Base-by-base conservation (phyloP, 37 sponge, comb jelly and placozoan species). In the Axinella damicornis region DNA sequence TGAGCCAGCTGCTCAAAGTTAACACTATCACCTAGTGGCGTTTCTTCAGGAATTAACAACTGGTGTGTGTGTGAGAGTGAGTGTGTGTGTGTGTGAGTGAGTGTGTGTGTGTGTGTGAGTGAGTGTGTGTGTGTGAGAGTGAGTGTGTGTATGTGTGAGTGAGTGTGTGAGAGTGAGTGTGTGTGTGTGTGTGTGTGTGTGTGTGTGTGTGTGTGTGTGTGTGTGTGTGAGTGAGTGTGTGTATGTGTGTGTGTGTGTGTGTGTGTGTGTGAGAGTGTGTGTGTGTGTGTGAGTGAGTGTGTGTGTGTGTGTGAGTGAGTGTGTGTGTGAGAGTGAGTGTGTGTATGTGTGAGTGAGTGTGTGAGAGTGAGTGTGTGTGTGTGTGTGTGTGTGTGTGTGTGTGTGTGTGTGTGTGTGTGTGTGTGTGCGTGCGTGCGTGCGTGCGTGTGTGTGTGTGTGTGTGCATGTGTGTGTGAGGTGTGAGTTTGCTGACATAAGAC, bases 31-130 rank as follows among this genome's bases (percentile, higher is more conserved):
- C 67, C 77, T 20, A 91, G 57, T 30, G 95, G 95, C 30, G 92
- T 78, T 71, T 95, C 86, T 9, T 79, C 53, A 73, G 95, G 92
- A 46, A 91, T 91, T 18, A 94, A 78, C 53, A 90, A 30, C 91
- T 46, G n/a, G 46, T 46, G 46, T 64, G 36, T 69, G 58, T 72
- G 73, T 27, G 24, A 1, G 67, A 25, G 67, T 66, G 33, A 25
- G 67, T 66, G 67, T 66, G 33, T 66, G 67, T 66, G 67, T 66
- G 67, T 66, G 67, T 1, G 67, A 25, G 67, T 66, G 67, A 25
- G 46, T 25, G 67, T 66, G 33, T 66, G 24, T 66, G 30, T 66
- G 67, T 27, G 67, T 24, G 28, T 25, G 33, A 1, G 67, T 66
- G 30, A 15, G 67, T 66, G 67, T 24, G 33, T 66, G 67, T 24